Evolutionary conservation across 53 echinoderm and acorn worm species (phyloP).

Genomic region (Astropecten irregularis): DNA sequence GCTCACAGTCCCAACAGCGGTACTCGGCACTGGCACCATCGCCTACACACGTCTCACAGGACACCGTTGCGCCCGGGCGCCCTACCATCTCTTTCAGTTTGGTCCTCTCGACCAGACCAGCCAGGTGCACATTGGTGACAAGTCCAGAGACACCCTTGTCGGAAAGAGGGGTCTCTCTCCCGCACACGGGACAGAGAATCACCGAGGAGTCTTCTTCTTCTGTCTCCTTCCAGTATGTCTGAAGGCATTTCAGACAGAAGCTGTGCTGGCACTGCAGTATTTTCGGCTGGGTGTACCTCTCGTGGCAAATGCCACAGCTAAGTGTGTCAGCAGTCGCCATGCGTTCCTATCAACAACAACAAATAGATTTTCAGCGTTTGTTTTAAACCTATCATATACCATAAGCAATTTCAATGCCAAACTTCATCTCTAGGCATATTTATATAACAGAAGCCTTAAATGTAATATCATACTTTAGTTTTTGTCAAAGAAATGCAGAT

Average conservation of each 20-base stretch:
- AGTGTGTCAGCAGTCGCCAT: no score
- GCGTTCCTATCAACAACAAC: no score
- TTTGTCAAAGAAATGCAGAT: no score
- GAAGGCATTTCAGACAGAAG: slow-evolving; percentile 18
- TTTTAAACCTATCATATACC: no score
- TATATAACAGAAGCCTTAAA: no score
- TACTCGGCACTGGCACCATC: background rate
- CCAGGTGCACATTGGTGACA: background rate
- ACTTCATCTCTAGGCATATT: no score
- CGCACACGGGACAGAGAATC: background rate
- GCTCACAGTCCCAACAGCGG: background rate
- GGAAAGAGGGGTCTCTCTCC: background rate
- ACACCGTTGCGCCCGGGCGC: background rate
- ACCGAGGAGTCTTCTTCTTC: background rate
- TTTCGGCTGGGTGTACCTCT: slow-evolving; percentile 6
- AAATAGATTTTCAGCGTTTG: no score
- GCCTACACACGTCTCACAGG: background rate
- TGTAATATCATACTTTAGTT: no score
- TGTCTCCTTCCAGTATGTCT: background rate
- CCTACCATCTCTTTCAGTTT: background rate
- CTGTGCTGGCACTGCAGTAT: slow-evolving; percentile 6
- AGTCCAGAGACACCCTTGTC: background rate
- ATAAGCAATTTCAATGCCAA: no score
- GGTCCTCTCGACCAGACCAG: background rate
- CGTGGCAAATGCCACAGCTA: background rate